These are phyloP conservation scores for Abrostola triplasia DNA, from an alignment of 2,888 invertebrate species.

Conservation along the genomic window DNA sequence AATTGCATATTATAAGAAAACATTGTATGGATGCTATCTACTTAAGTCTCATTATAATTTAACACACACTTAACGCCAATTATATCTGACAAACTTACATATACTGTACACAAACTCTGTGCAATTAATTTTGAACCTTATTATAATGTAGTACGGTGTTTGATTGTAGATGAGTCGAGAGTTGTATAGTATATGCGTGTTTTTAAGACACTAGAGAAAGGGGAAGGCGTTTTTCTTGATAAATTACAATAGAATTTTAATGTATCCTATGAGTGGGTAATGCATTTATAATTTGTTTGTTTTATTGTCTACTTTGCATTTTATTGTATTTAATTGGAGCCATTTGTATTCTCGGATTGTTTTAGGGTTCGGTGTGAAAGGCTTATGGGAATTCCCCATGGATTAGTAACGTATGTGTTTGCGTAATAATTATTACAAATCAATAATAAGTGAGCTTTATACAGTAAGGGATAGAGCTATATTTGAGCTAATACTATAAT, in stretches of 20 bases:
- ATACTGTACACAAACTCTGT: constrained; percentile 27
- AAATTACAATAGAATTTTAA: constrained; percentile 84
- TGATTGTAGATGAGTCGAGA: constrained; percentile 34
- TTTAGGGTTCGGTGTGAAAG: constrained; percentile 52
- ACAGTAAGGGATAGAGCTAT: no score
- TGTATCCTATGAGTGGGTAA: constrained; percentile 76
- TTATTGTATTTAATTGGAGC: constrained; percentile 81
- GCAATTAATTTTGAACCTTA: constrained; percentile 54
- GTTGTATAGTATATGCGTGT: constrained; percentile 18
- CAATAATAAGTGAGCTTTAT: no score
- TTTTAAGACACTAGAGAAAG: constrained; percentile 65
- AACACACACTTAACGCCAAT: constrained; percentile 85
- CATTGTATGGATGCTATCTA: constrained; percentile 77
- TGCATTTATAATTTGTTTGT: constrained; percentile 86
- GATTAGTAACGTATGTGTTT: no score
- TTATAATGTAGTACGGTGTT: constrained; percentile 33
- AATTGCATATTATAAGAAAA: constrained; percentile 78
- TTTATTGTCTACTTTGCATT: constrained; percentile 82
- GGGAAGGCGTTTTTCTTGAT: constrained; percentile 81
- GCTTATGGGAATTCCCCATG: no score
- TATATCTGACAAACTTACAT: constrained; percentile 64
- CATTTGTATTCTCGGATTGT: constrained; percentile 67
- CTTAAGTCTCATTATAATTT: constrained; percentile 83
- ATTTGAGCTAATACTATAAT: no score
- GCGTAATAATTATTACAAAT: no score